Conservation (phyloP, 1,140 invertebrate genomes). For the Plectus sambesii region DNA sequence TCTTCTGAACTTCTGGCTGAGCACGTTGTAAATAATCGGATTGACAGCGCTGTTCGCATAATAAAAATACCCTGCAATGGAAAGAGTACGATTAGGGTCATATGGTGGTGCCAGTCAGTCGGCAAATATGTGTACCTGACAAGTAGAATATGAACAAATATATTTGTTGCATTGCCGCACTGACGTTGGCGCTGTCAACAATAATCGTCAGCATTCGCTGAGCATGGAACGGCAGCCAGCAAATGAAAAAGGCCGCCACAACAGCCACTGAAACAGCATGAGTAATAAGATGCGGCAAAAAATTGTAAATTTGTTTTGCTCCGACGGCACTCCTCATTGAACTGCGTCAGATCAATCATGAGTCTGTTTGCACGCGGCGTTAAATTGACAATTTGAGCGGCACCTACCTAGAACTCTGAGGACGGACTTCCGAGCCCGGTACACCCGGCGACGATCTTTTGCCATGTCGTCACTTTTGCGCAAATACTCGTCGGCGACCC, state of each 20-base stretch:
- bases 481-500: constrained; percentile 17
- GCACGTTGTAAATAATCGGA: constrained; percentile 28
- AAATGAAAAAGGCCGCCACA: constrained; percentile 78
- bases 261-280: constrained; percentile 62
- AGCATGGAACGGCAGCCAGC: constrained; percentile 84
- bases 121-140: constrained; percentile 13
- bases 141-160: constrained; percentile 21
- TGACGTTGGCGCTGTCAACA: constrained; percentile 16
- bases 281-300: neutral
- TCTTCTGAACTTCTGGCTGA: constrained; percentile 21
- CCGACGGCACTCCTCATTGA: neutral
- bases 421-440: constrained; percentile 23
- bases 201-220: constrained; percentile 58
- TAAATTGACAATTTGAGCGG: constrained; percentile 12
- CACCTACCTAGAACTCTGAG: constrained; percentile 35
- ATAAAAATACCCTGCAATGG: constrained; percentile 23
- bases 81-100: too few relatives aligned
- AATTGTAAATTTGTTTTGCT: neutral
- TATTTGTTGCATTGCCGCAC: constrained; percentile 17
- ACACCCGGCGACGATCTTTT: constrained; percentile 15
- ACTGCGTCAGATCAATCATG: too few relatives aligned
- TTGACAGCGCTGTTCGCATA: constrained; percentile 26
- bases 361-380: too few relatives aligned
- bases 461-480: constrained; percentile 8
- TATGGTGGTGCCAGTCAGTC: too few relatives aligned